Evolutionary conservation across 1,140 invertebrate genomes (phyloP).

Genomic region (Ectropis grisescens): DNA sequence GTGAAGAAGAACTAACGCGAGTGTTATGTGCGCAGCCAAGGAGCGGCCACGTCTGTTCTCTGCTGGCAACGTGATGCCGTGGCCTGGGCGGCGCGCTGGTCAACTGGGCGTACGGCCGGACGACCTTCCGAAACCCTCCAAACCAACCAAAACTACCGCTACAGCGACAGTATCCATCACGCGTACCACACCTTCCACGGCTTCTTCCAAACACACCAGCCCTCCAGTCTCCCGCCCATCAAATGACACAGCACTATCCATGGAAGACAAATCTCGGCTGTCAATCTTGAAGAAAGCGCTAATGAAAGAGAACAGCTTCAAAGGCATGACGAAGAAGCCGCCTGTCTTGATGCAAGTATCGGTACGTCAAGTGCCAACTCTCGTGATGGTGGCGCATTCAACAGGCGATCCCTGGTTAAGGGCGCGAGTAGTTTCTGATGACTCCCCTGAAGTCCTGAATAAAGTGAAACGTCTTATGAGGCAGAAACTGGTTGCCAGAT

Average conservation of each 20-base stretch:
- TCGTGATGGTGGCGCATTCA: constrained; percentile 31
- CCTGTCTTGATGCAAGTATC: constrained; percentile 48
- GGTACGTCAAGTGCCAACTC: constrained; percentile 22
- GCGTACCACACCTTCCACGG: constrained; percentile 1
- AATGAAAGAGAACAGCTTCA: constrained; percentile 25
- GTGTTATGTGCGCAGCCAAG: too few relatives aligned
- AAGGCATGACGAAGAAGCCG: constrained; percentile 29
- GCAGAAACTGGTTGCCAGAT: constrained; percentile 31
- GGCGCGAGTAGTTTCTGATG: constrained; percentile 19
- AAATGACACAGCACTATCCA: constrained; percentile 15
- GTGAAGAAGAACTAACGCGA: too few relatives aligned
- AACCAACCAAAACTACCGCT: too few relatives aligned
- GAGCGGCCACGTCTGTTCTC: too few relatives aligned
- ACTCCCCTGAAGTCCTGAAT: constrained; percentile 25
- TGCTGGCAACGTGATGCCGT: too few relatives aligned
- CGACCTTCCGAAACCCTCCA: too few relatives aligned
- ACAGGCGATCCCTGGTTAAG: constrained; percentile 14
- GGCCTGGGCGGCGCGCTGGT: too few relatives aligned
- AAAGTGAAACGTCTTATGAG: constrained; percentile 41
- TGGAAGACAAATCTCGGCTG: constrained; percentile 43
- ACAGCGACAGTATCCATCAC: not conserved
- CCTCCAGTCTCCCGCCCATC: not conserved
- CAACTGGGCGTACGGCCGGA: too few relatives aligned
- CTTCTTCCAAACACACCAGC: not conserved
- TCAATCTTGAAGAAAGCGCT: constrained; percentile 45